Conservation (phyloP, 2,888 invertebrate genomes). For the Aporophyla nigra region DNA sequence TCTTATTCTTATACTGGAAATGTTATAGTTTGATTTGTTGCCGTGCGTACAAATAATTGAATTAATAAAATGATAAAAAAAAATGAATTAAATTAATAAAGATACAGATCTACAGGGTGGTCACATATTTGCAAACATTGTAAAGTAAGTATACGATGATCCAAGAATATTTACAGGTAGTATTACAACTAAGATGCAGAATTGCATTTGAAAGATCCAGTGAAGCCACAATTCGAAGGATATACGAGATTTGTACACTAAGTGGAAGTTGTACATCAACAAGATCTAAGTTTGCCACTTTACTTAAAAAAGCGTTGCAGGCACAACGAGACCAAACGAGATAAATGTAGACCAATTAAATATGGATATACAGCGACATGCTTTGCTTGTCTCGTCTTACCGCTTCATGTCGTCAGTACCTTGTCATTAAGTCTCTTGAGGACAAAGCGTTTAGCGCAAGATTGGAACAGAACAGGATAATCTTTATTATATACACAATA, state of each 20-base stretch:
- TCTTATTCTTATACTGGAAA: too few relatives aligned
- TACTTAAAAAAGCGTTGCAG: not conserved
- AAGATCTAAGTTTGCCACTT: not conserved
- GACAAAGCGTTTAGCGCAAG: not conserved
- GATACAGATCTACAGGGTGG: too few relatives aligned
- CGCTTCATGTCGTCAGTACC: not conserved
- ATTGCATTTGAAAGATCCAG: not conserved
- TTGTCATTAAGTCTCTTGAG: not conserved
- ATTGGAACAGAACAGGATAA: not conserved
- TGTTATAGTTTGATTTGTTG: too few relatives aligned
- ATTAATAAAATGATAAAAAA: too few relatives aligned
- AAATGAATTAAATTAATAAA: too few relatives aligned
- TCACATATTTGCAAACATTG: too few relatives aligned
- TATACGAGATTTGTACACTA: not conserved
- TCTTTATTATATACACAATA: not conserved
- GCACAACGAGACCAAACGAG: not conserved
- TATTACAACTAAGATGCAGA: not conserved
- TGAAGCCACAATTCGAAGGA: not conserved
- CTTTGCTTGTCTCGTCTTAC: not conserved
- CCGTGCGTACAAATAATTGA: too few relatives aligned
- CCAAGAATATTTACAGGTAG: too few relatives aligned
- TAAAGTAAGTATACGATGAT: too few relatives aligned
- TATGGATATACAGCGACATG: not conserved
- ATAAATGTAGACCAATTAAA: slow-evolving; percentile 2
- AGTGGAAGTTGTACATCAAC: not conserved